phyloP scores from a whole-genome alignment of 2,113 vertebrate genomes.

The Ursus arctos region DNA sequence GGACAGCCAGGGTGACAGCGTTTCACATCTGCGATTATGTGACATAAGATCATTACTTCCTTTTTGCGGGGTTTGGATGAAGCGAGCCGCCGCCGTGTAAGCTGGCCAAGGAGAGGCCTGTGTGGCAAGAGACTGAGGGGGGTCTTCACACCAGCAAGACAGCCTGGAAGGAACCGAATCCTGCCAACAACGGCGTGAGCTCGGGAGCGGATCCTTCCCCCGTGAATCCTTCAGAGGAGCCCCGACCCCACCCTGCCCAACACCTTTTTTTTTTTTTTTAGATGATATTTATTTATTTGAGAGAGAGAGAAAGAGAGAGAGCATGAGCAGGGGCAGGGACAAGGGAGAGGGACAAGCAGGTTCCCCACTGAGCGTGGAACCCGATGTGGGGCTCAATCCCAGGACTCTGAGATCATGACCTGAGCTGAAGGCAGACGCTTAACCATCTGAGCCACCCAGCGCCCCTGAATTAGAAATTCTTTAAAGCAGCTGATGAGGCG shows the following conservation, averaged over 20 bases:
- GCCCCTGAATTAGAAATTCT: not conserved
- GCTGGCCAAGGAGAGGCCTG: not conserved
- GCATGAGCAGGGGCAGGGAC: too few relatives aligned
- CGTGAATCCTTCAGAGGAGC: not conserved
- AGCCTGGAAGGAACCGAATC: not conserved
- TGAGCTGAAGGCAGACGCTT: not conserved
- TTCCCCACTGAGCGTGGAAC: too few relatives aligned
- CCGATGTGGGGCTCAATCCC: accelerated
- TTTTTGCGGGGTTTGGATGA: not conserved
- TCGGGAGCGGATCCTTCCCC: not conserved
- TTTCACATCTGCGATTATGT: accelerated
- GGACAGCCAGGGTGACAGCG: too few relatives aligned
- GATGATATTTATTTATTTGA: too few relatives aligned
- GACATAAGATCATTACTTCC: not conserved
- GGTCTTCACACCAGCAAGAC: not conserved
- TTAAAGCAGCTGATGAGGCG: not conserved
- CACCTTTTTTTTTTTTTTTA: not conserved
- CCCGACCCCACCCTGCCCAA: accelerated
- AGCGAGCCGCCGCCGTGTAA: accelerated
- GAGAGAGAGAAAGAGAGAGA: too few relatives aligned
- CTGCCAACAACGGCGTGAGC: too few relatives aligned
- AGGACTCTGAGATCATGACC: too few relatives aligned
- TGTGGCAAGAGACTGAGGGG: too few relatives aligned
- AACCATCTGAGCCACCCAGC: not conserved
- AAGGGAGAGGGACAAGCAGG: too few relatives aligned